Base-by-base conservation (phyloP, 2,797 vertebrate species). In the Takifugu rubripes region DNA sequence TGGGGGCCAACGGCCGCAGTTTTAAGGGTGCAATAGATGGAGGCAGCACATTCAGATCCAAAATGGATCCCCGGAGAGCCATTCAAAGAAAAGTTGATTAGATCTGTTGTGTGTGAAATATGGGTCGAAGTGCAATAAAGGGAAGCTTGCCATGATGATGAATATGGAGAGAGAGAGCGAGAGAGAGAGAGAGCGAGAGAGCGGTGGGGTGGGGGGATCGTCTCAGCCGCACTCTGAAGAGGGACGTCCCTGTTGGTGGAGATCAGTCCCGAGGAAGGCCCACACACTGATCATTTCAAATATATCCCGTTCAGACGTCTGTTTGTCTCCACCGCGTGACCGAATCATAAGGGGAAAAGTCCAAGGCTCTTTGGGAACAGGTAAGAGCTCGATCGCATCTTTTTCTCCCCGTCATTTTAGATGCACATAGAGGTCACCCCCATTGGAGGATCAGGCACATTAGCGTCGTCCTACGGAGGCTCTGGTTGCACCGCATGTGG, bases 221-320 rank as follows among this genome's bases (percentile, higher is more conserved):
- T 85, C 78, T 85, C 73, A 79, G 67, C 79, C 77, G 70, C 79
- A 76, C 82, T 47, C 82, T 79, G 72, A 83, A 83, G 75, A 66
- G 82, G 86, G 78, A 79, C 69, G 78, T 86, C 77, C 85, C 86
- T 85, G 89, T 91, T 90, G 71, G 88, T 79, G 86, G 84, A 90
- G 83, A 87, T 83, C 83, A 82, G 74, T 75, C 59, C 77, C 83
- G 83, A 84, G 70, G 10, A 89, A 92, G 90, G 88, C 90, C 90
- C 86, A 85, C 82, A 84, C 77, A 84, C 72, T 75, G 78, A 88
- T 90, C 86, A 71, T 70, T 79, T 75, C 68, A 82, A 79, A 81
- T 75, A 88, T 76, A 85, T 79, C 77, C 66, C 70, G 61, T 78
- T 87, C 68, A 74, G 72, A 77, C 83, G 67, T 75, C 71, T 78